A percentile compares a stretch with the other conserved stretches of the same genome.
phyloP scores from a whole-genome alignment of 2,797 vertebrate genomes.

The Halcyon leucocephala region DNA sequence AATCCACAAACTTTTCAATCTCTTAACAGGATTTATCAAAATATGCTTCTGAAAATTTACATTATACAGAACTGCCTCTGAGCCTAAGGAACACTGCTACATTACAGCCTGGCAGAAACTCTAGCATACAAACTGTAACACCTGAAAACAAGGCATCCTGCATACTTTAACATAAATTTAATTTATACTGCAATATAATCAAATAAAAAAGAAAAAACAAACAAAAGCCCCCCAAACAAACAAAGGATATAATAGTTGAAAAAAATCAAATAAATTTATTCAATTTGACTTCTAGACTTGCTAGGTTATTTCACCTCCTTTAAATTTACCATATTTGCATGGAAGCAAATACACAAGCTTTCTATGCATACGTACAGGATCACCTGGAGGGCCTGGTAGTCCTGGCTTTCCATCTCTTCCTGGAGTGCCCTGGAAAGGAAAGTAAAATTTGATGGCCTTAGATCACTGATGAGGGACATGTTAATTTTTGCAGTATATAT shows the following conservation, averaged over 20 bases:
- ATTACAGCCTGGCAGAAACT: neutral
- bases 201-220: neutral
- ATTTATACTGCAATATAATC: conserved; percentile 31
- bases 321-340: neutral
- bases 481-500: neutral
- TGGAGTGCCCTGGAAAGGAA: conserved; percentile 87
- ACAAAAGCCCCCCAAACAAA: neutral
- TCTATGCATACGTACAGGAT: conserved; percentile 86
- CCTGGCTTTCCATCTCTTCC: conserved; percentile 92
- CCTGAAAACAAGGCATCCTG: conserved; percentile 27
- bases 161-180: neutral
- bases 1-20: neutral
- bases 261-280: conserved; percentile 40
- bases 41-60: neutral
- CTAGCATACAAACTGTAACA: conserved; percentile 11
- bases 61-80: neutral
- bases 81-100: conserved; percentile 13
- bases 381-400: conserved; percentile 92
- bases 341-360: neutral
- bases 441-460: neutral
- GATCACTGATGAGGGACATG: neutral
- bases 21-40: neutral
- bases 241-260: neutral
- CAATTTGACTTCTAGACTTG: neutral
- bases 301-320: neutral